Base-by-base conservation (phyloP, 2,888 invertebrate genomes). In the Epinotia nisella region DNA sequence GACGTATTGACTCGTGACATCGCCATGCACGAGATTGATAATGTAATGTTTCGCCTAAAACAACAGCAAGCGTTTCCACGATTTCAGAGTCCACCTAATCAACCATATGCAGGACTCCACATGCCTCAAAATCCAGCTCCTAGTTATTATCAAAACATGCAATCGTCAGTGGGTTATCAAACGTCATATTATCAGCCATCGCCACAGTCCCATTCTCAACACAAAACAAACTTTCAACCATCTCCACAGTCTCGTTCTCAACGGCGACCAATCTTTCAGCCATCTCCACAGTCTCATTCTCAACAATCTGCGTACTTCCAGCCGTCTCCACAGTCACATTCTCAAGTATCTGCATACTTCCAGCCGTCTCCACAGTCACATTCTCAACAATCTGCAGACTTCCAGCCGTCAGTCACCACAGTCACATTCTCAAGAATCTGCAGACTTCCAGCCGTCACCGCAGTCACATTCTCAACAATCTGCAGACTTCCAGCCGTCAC, bases 61-160 rank as follows among this genome's bases (percentile, higher is more conserved):
- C 68, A 68, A 68, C 68, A 64, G 70, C 70, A 64, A 58, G 55
- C 64, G 58, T 70, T 70, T 64, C 70, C 70, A 70, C 70, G 70
- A 70, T 70, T 64, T 64, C 70, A 56, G 64, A 70, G 64, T 70
- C 56, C 70, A 11, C 64, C 70, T 70, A 70, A 70, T 70, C 64
- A 70, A 70, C 64, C 70, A 70, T 70, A 58, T 70, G 64, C 70
- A 70, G 70, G 70, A 70, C n/a, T 55, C 64, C 64, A 70, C 56
- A 58, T 70, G 64, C 70, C 64, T 70, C 70, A 64, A 64, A 70
- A 70, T 70, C 70, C 70, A 70, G 58, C 70, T 70, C 11, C 70
- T 64, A 70, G 65, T 71, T 71, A 71, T 71, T 59, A 71, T 71
- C 65, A 71, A 71, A 71, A 71, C 71, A 71, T 71, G 71, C 71